These are phyloP conservation scores for Chrosomus eos DNA, from an alignment of 2,797 vertebrate species.

Conservation along the genomic window DNA sequence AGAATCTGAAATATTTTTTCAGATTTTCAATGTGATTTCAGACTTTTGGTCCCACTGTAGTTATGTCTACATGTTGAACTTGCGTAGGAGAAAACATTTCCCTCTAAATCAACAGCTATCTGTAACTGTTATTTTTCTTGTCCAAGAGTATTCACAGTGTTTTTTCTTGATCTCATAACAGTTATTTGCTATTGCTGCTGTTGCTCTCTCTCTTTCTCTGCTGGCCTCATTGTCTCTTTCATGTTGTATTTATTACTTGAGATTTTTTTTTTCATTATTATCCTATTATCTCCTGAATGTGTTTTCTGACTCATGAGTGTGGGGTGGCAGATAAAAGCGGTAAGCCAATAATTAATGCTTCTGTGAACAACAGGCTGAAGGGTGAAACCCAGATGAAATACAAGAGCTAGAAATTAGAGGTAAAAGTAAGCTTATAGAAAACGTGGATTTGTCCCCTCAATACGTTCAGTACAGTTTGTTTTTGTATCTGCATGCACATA, in stretches of 20 bases:
- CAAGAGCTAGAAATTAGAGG: constrained; percentile 22
- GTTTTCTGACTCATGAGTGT: constrained; percentile 53
- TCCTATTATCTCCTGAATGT: constrained; percentile 56
- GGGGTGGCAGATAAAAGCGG: constrained; percentile 41
- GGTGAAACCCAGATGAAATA: constrained; percentile 41
- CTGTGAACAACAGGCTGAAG: constrained; percentile 30
- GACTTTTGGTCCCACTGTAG: neutral
- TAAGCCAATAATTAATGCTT: constrained; percentile 48
- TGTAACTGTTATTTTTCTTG: constrained; percentile 5
- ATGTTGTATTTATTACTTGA: constrained; percentile 58
- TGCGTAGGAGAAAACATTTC: neutral
- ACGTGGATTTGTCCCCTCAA: constrained; percentile 10
- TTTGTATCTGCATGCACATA: neutral
- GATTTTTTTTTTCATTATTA: constrained; percentile 58
- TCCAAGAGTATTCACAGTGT: neutral
- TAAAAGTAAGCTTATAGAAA: neutral
- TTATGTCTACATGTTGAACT: neutral
- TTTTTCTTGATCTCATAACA: neutral
- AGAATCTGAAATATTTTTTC: neutral
- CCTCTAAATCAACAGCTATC: neutral
- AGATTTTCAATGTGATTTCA: neutral
- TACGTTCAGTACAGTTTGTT: neutral
- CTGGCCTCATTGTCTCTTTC: constrained; percentile 56
- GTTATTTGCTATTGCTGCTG: neutral
- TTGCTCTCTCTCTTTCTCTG: neutral